These are phyloP conservation scores for Folsomia manolachei DNA, from an alignment of 2,888 invertebrate species.

Conservation along the genomic window DNA sequence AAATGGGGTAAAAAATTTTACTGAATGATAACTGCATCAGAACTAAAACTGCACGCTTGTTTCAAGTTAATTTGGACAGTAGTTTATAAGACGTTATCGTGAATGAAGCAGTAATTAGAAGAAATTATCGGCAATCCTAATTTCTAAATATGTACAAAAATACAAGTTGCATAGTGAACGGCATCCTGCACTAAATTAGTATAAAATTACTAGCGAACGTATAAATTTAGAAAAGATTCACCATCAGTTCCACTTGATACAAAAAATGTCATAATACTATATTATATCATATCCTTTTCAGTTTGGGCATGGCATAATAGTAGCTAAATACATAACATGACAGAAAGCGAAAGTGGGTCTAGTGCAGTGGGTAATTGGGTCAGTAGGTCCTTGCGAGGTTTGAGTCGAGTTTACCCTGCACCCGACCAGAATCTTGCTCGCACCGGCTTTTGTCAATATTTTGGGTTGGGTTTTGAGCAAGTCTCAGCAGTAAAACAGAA, in stretches of 20 bases:
- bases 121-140: too few relatives aligned
- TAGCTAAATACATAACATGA: too few relatives aligned
- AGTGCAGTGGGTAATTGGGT: slow-evolving; percentile 51
- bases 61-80: too few relatives aligned
- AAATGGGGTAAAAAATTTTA: too few relatives aligned
- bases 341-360: slow-evolving; percentile 51
- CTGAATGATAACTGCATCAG: too few relatives aligned
- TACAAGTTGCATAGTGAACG: too few relatives aligned
- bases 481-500: not conserved
- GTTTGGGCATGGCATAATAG: slow-evolving; percentile 8
- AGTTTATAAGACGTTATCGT: too few relatives aligned
- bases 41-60: too few relatives aligned
- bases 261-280: not conserved
- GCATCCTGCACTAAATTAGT: too few relatives aligned
- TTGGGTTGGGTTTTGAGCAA: slow-evolving; percentile 19
- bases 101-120: too few relatives aligned
- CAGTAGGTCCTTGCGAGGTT: slow-evolving; percentile 51
- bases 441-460: slow-evolving; percentile 13
- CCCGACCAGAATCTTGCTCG: slow-evolving; percentile 25
- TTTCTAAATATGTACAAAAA: too few relatives aligned
- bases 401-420: not conserved
- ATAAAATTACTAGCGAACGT: not conserved
- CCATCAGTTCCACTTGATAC: not conserved
- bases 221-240: not conserved
- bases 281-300: slow-evolving; percentile 2